Evolutionary conservation across 64 coral and sea anemone species (phyloP).

Genomic region (Montipora sp.): DNA sequence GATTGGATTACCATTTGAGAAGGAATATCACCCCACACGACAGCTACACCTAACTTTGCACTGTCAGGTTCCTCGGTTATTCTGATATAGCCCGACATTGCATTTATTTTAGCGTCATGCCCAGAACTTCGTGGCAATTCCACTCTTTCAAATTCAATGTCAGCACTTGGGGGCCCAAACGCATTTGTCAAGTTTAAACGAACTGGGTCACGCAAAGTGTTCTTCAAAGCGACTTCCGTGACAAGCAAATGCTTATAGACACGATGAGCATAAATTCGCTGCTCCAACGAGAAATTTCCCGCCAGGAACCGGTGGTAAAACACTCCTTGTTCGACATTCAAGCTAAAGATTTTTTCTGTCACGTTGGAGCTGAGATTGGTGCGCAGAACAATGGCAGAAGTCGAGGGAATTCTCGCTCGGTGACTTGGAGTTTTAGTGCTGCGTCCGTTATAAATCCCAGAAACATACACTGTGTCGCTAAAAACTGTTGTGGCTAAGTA

Average conservation of each 20-base stretch:
- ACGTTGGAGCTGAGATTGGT: slow-evolving; percentile 24
- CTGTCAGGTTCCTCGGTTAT: slow-evolving; percentile 85
- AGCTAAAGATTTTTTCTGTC: slow-evolving; percentile 50
- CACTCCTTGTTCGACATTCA: slow-evolving; percentile 80
- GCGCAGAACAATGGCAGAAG: slow-evolving; percentile 64
- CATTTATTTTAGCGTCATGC: slow-evolving; percentile 22
- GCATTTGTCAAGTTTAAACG: slow-evolving; percentile 60
- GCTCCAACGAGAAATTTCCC: slow-evolving; percentile 75
- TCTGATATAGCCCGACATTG: slow-evolving; percentile 76
- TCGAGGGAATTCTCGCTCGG: slow-evolving; percentile 90
- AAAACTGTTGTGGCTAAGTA: slow-evolving; percentile 88
- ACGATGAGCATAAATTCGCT: slow-evolving; percentile 87
- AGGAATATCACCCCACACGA: slow-evolving; percentile 82
- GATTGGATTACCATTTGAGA: slow-evolving; percentile 21
- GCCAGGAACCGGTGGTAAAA: slow-evolving; percentile 63
- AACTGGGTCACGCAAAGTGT: slow-evolving; percentile 58
- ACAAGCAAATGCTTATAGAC: slow-evolving; percentile 76
- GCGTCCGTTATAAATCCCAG: slow-evolving; percentile 91
- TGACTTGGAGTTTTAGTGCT: slow-evolving; percentile 83
- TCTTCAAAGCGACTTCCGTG: slow-evolving; percentile 71
- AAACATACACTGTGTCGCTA: slow-evolving; percentile 81
- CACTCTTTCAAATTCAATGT: slow-evolving; percentile 57
- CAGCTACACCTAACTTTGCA: slow-evolving; percentile 74
- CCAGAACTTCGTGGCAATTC: not conserved
- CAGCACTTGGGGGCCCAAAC: slow-evolving; percentile 66